Conservation (phyloP, 2,888 invertebrate species). For the Schrankia costaestrigalis region DNA sequence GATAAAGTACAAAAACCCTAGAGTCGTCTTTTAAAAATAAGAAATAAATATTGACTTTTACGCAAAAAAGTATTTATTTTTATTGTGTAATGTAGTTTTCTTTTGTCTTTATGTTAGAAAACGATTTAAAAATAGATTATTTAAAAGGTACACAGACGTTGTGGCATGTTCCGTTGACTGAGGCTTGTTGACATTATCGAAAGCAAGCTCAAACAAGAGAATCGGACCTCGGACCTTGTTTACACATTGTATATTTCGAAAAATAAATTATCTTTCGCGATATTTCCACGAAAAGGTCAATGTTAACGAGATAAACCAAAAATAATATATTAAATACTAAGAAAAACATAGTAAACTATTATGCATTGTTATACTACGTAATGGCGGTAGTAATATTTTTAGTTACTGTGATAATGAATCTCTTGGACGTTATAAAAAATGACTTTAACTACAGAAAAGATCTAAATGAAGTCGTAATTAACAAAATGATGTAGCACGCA, state of each 20-base stretch:
- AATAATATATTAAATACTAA: conserved; percentile 19
- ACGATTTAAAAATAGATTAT: conserved; percentile 52
- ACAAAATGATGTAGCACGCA: conserved; percentile 3
- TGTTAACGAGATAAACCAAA: conserved; percentile 27
- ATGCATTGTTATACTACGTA: too few species aligned
- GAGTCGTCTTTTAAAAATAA: too few species aligned
- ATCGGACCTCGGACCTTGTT: conserved; percentile 48
- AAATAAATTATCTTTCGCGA: conserved; percentile 59
- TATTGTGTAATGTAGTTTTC: conserved; percentile 13
- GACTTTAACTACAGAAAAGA: background rate
- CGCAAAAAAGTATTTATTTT: background rate
- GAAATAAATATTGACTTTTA: too few species aligned
- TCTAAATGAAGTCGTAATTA: background rate
- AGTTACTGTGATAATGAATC: too few species aligned
- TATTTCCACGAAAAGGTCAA: conserved; percentile 45
- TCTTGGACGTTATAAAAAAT: background rate
- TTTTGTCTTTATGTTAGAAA: conserved; percentile 20
- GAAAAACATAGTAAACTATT: too few species aligned
- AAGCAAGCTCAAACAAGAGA: conserved; percentile 67
- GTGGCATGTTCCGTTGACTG: conserved; percentile 66
- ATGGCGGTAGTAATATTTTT: too few species aligned
- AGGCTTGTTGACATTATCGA: conserved; percentile 74
- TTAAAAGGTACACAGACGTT: conserved; percentile 58
- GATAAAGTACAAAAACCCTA: too few species aligned
- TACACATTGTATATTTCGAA: conserved; percentile 66